Base-by-base conservation (phyloP, 2,888 invertebrate genomes). In the Drymonia ruficornis region DNA sequence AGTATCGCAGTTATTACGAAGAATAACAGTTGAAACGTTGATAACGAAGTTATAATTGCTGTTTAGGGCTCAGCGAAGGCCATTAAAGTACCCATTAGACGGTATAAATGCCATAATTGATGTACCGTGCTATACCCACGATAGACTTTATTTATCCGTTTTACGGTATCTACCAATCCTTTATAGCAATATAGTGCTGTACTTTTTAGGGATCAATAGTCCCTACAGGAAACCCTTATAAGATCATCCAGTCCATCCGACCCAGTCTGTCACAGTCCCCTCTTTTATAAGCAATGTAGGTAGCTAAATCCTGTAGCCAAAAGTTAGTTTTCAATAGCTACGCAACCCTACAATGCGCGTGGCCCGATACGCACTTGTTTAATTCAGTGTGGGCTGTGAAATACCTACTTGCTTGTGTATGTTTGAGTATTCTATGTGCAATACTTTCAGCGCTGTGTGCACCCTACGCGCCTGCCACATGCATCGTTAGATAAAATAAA, bases 31-130 rank as follows among this genome's bases (percentile, higher is more conserved):
- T 58, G 56, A 52, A 56, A 36, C 28, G 55, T 54, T 56, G 64
- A 67, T 70, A 71, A 69, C 58, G 46, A 58, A 63, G 58, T 67
- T 70, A 63, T 71, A 74, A 71, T 71, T 67, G 65, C 59, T 61
- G 66, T 67, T 69, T 65, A 58, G 63, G 53, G 50, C 55, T 54
- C 62, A 45, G 53, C 47, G 29, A 47, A 46, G 50, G 56, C 56
- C 55, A 64, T 70, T 68, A 65, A 61, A 61, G 42, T 52, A 29
- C 45, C 61, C 56, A 67, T 70, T 63, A 65, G 29, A 55, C 50
- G 7, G 43, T 50, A 54, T 60, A 54, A 67, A 60, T 50, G 54
- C 47, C 52, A 29, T 59, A 54, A 63, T 57, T 49, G 40, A 61
- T 52, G 56, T 54, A 31, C 40, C 23, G 31, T 48, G 43, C 38